A percentile compares a stretch with the other conserved stretches of the same genome.
These are phyloP conservation scores for Anagyrus pseudococci DNA, from an alignment of 2,888 invertebrate genomes.

Conservation along the genomic window DNA sequence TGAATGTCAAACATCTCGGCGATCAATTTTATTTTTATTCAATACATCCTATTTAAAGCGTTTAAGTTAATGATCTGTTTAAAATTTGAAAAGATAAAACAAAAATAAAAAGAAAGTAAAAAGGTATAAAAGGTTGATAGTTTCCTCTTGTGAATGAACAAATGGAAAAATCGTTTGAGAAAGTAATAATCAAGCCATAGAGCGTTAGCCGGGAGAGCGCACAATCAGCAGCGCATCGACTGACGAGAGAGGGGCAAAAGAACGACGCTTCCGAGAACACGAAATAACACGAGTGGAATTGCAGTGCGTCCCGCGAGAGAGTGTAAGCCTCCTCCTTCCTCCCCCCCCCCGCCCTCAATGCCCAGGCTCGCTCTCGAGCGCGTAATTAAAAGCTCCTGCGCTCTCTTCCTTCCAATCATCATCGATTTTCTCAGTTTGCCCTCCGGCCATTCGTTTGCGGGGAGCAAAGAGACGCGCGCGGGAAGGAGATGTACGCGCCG, in stretches of 20 bases:
- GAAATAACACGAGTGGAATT: too few relatives aligned
- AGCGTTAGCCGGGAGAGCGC: neutral
- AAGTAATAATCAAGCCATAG: neutral
- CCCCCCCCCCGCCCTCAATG: neutral
- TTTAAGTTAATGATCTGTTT: neutral
- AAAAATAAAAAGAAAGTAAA: too few relatives aligned
- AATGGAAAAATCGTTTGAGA: neutral
- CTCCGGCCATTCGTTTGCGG: too few relatives aligned
- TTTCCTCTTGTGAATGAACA: neutral
- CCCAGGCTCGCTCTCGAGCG: neutral
- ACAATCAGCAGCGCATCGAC: neutral
- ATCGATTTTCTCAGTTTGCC: too few relatives aligned
- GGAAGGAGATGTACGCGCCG: too few relatives aligned
- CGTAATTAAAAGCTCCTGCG: neutral
- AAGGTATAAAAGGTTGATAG: too few relatives aligned
- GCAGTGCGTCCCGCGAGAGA: conserved; percentile 1
- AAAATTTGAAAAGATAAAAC: neutral
- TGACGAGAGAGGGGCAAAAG: neutral
- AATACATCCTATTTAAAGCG: too few relatives aligned
- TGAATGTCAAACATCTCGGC: neutral
- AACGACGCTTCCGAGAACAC: neutral
- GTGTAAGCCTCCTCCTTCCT: conserved; percentile 9
- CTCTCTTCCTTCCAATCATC: too few relatives aligned
- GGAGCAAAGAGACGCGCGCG: too few relatives aligned
- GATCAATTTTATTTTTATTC: too few relatives aligned